These are phyloP conservation scores for Asbolus verrucosus DNA, from an alignment of 1,140 invertebrate species.

Conservation along the genomic window DNA sequence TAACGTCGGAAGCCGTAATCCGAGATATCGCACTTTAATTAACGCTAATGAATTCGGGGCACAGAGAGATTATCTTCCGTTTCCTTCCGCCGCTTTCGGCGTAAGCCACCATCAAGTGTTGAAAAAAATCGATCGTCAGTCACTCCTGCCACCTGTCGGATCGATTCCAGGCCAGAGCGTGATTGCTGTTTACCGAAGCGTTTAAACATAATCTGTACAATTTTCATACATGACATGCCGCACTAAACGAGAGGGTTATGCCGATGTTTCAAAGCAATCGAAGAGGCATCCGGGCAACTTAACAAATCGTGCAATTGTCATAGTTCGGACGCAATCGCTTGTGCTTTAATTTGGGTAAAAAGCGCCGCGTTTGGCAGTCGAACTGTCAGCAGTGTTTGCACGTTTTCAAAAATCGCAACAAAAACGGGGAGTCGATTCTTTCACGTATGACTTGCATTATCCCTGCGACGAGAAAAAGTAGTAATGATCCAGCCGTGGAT, in stretches of 20 bases:
- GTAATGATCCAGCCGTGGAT: constrained; percentile 26
- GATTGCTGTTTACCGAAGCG: constrained; percentile 36
- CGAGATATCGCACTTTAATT: constrained; percentile 22
- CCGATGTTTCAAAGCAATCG: constrained; percentile 45
- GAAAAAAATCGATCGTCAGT: constrained; percentile 20
- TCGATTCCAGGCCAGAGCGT: constrained; percentile 15
- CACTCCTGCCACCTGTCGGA: constrained; percentile 32
- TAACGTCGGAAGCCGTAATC: constrained; percentile 10
- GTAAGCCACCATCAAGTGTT: constrained; percentile 8
- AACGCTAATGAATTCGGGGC: background rate
- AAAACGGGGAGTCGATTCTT: constrained; percentile 25
- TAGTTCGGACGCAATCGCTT: constrained; percentile 36
- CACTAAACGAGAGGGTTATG: constrained; percentile 45
- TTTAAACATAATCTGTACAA: constrained; percentile 38
- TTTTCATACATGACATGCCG: constrained; percentile 48
- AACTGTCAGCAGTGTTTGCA: constrained; percentile 16
- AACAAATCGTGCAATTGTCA: constrained; percentile 40
- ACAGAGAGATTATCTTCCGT: constrained; percentile 2
- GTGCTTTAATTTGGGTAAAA: constrained; percentile 35
- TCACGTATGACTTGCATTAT: constrained; percentile 39
- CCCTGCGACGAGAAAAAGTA: constrained; percentile 31
- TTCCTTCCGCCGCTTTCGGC: constrained; percentile 26
- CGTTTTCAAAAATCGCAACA: constrained; percentile 15
- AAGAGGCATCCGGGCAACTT: constrained; percentile 37
- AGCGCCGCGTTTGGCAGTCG: constrained; percentile 21